A percentile compares a stretch with the other conserved stretches of the same genome.
phyloP scores from a whole-genome alignment of 2,888 invertebrate genomes.

The Sarcophaga rosellei region DNA sequence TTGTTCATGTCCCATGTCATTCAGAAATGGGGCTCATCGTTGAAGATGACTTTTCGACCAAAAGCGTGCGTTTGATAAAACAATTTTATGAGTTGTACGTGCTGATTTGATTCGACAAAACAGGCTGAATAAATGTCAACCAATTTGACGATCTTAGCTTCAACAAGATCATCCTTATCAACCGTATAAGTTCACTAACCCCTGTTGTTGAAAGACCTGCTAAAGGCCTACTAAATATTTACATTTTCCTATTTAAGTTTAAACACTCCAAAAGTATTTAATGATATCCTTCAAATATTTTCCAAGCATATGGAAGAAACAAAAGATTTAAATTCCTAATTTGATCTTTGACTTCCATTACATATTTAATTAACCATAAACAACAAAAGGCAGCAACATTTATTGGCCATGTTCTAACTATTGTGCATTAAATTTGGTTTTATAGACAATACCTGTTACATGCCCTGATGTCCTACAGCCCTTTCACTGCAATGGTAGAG shows the following conservation, averaged over 20 bases:
- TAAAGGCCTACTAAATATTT: no score
- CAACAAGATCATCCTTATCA: no score
- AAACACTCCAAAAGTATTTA: not conserved
- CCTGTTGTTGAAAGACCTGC: no score
- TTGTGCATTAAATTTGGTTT: constrained; percentile 15
- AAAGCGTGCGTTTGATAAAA: no score
- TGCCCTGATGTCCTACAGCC: not conserved
- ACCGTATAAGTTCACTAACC: no score
- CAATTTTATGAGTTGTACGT: no score
- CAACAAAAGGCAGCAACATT: not conserved
- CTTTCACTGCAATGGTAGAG: not conserved
- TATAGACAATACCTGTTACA: not conserved
- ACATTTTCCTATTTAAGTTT: constrained; percentile 10
- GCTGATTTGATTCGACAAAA: no score
- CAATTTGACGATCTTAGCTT: no score
- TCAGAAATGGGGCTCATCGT: no score
- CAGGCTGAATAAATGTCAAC: no score
- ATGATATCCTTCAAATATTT: not conserved
- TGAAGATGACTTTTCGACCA: no score
- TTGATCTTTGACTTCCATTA: not conserved
- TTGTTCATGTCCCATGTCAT: no score
- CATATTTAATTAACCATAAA: constrained; percentile 42
- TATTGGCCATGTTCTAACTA: not conserved
- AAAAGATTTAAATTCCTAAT: not conserved
- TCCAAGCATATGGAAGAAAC: not conserved